Conservation (phyloP, 1,140 invertebrate species). For the Orchestia grillus region DNA sequence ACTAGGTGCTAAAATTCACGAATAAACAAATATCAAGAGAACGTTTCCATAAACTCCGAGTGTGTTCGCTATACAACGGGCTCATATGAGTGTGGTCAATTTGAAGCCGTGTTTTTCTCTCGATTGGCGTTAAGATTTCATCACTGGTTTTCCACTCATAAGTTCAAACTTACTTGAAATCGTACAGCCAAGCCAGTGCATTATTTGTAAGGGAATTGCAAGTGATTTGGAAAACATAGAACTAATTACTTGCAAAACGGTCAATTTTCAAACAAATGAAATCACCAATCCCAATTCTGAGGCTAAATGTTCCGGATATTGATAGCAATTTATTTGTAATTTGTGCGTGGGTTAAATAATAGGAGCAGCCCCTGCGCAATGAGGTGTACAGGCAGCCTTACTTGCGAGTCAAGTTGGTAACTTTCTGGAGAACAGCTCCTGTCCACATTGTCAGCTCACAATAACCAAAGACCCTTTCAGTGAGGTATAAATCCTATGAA, state of each 20-base stretch:
- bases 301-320: not conserved
- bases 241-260: too few relatives aligned
- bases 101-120: too few relatives aligned
- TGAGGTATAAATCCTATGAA: conserved; percentile 16
- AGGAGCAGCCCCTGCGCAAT: not conserved
- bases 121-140: too few relatives aligned
- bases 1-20: not conserved
- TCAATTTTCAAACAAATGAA: too few relatives aligned
- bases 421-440: too few relatives aligned
- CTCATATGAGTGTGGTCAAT: not conserved
- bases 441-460: not conserved
- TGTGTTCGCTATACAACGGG: not conserved
- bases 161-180: too few relatives aligned
- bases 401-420: not conserved
- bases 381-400: not conserved
- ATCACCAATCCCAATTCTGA: not conserved
- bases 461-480: not conserved
- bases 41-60: not conserved
- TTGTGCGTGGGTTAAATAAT: not conserved
- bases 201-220: too few relatives aligned
- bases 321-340: not conserved
- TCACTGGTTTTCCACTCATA: too few relatives aligned
- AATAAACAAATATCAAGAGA: not conserved
- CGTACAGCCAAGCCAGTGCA: too few relatives aligned
- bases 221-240: too few relatives aligned